Conservation (phyloP, 1,140 invertebrate species). For the Platyura marginata region DNA sequence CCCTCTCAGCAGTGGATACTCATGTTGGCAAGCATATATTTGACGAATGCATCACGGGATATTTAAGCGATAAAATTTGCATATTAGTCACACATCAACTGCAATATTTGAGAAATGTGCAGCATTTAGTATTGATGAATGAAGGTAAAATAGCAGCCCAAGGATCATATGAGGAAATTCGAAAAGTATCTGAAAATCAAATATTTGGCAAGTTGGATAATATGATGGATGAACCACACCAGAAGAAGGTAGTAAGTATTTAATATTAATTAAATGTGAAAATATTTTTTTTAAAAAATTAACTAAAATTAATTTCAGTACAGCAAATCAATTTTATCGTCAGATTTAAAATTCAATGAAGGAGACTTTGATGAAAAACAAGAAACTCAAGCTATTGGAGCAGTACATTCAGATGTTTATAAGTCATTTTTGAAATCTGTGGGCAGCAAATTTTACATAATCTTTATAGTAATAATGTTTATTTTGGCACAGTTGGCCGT, state of each 20-base stretch:
- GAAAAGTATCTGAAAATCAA: slow-evolving; percentile 36
- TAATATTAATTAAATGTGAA: neutral
- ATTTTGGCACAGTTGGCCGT: slow-evolving; percentile 44
- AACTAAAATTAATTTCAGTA: neutral
- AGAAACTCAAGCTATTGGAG: slow-evolving; percentile 25
- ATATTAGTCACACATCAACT: slow-evolving; percentile 78
- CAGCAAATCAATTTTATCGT: too few relatives aligned
- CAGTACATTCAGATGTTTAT: slow-evolving; percentile 34
- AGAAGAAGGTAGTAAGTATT: neutral
- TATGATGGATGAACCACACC: neutral
- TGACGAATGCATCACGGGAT: too few relatives aligned
- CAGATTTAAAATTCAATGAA: too few relatives aligned
- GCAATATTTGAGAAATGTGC: slow-evolving; percentile 58
- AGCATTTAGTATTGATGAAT: slow-evolving; percentile 42
- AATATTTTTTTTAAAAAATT: neutral
- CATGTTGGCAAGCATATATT: too few relatives aligned
- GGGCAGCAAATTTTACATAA: slow-evolving; percentile 35
- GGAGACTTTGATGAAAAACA: slow-evolving; percentile 18
- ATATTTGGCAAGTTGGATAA: slow-evolving; percentile 9
- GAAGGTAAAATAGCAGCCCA: slow-evolving; percentile 27
- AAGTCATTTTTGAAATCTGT: slow-evolving; percentile 46
- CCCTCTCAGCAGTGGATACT: slow-evolving; percentile 62
- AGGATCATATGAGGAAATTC: slow-evolving; percentile 32
- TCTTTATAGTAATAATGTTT: slow-evolving; percentile 37
- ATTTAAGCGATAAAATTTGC: too few relatives aligned